phyloP scores from a whole-genome alignment of 1,140 invertebrate genomes.

The Melitaea cinxia region DNA sequence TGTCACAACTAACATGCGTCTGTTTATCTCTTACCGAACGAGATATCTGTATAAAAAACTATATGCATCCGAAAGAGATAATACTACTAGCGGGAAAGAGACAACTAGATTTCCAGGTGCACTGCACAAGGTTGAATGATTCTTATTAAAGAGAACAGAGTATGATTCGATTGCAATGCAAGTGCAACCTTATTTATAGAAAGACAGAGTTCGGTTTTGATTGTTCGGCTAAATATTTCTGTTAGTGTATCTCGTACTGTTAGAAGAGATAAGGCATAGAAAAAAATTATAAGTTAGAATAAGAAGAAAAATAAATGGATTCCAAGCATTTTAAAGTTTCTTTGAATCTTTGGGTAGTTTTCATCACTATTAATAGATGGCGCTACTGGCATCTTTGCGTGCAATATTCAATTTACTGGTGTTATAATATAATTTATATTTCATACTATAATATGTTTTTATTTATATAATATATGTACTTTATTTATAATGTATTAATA shows the following conservation, averaged over 20 bases:
- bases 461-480: no score
- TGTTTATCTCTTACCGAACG: constrained; percentile 72
- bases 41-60: constrained; percentile 77
- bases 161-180: constrained; percentile 57
- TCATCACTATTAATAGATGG: constrained; percentile 63
- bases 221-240: constrained; percentile 42
- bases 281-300: constrained; percentile 50
- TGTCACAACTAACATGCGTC: constrained; percentile 64
- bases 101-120: constrained; percentile 71
- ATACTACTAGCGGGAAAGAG: constrained; percentile 58
- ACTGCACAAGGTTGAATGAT: constrained; percentile 55
- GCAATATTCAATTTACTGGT: not conserved
- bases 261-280: constrained; percentile 58
- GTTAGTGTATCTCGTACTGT: constrained; percentile 45
- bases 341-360: constrained; percentile 38
- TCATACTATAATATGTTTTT: no score
- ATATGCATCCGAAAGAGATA: constrained; percentile 72
- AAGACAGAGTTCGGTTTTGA: constrained; percentile 62
- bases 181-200: constrained; percentile 69
- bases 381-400: constrained; percentile 46
- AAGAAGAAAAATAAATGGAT: constrained; percentile 53
- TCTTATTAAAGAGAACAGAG: constrained; percentile 32
- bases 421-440: no score
- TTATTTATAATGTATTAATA: no score
- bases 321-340: constrained; percentile 48